A percentile compares a stretch with the other conserved stretches of the same genome.
Conservation (phyloP, 1,140 invertebrate species). For the Macrobrachium nipponense region DNA sequence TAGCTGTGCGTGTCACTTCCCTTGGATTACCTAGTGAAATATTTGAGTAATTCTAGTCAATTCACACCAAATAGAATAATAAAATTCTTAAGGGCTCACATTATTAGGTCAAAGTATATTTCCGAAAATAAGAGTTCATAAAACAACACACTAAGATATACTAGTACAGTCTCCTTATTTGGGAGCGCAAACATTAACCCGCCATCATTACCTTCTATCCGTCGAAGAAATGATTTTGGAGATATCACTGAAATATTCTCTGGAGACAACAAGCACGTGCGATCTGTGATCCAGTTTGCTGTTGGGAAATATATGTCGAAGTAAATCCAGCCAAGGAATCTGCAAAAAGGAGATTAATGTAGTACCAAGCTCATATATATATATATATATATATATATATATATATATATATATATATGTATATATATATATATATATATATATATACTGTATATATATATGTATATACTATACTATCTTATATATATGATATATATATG, state of each 20-base stretch:
- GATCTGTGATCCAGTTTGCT: conserved; percentile 71
- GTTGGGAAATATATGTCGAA: conserved; percentile 73
- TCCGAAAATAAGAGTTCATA: neutral
- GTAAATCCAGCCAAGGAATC: conserved; percentile 68
- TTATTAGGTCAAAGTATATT: no score
- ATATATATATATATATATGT: neutral
- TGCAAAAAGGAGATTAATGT: neutral
- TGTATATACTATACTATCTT: neutral
- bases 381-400: conserved; percentile 19
- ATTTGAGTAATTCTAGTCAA: neutral
- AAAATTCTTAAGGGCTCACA: no score
- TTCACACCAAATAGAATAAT: no score
- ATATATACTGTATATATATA: neutral
- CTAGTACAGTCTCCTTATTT: neutral
- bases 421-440: neutral
- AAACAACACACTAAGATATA: neutral
- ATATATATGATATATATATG: conserved; percentile 13
- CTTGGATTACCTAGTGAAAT: neutral
- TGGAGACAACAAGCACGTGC: conserved; percentile 72
- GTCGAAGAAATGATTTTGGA: conserved; percentile 73
- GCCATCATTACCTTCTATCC: conserved; percentile 69
- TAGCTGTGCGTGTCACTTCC: no score
- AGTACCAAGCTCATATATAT: neutral
- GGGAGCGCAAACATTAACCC: neutral
- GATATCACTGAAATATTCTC: conserved; percentile 72